These are phyloP conservation scores for Drosophila longiperda DNA, from an alignment of 2,888 invertebrate genomes.

Conservation along the genomic window DNA sequence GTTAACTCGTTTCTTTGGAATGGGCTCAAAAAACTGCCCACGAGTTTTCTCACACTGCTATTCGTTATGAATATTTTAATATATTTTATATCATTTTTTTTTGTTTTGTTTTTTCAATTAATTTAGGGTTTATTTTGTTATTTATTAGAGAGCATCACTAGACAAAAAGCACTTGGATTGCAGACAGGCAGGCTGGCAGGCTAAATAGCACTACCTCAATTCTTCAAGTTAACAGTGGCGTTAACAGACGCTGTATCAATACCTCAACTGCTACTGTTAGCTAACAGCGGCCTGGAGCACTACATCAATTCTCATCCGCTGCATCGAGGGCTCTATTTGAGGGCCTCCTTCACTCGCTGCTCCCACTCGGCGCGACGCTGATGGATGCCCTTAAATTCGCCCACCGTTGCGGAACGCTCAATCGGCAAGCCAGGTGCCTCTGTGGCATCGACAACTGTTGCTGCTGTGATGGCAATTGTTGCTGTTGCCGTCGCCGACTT, in stretches of 20 bases:
- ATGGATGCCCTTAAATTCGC: conserved; percentile 89
- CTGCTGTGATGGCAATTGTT: conserved; percentile 27
- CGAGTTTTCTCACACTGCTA: conserved; percentile 9
- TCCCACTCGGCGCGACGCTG: conserved; percentile 92
- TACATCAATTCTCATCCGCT: neutral
- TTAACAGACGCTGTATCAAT: conserved; percentile 5
- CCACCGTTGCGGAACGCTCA: conserved; percentile 82
- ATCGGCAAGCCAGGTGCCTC: conserved; percentile 55
- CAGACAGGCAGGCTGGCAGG: conserved; percentile 21
- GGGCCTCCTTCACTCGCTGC: conserved; percentile 89
- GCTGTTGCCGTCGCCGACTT: conserved; percentile 42
- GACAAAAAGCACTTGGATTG: conserved; percentile 66
- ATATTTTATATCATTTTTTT: neutral
- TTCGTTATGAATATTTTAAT: conserved; percentile 15
- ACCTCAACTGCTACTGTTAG: neutral
- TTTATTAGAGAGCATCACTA: conserved; percentile 50
- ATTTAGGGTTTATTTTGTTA: conserved; percentile 18
- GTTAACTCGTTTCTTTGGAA: conserved; percentile 63
- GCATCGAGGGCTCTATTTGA: conserved; percentile 65
- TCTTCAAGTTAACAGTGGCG: neutral
- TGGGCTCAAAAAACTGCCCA: conserved; percentile 43
- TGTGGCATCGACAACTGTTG: conserved; percentile 30
- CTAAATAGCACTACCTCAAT: neutral
- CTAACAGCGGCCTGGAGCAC: neutral
- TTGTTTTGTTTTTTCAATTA: conserved; percentile 12